Percentiles rank a stretch among this genome's conserved stretches.
phyloP scores from a whole-genome alignment of 1,140 invertebrate species.

The Diorhabda carinulata region DNA sequence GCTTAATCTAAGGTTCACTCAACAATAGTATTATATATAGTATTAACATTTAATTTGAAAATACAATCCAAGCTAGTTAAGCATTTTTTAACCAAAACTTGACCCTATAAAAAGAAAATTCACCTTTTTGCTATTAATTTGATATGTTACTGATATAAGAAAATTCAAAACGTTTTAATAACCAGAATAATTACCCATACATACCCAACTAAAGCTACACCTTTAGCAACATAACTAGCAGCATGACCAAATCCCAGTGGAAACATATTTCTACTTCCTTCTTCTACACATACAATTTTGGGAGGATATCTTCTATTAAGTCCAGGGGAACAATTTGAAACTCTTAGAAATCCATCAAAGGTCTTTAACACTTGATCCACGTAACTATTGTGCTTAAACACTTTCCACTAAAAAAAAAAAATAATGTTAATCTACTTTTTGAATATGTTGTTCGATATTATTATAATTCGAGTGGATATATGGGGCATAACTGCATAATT shows the following conservation, averaged over 20 bases:
- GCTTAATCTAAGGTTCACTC: no score
- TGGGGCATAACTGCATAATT: no score
- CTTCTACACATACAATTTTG: slow-evolving; percentile 60
- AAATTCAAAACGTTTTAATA: slow-evolving; percentile 4
- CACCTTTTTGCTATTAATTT: no score
- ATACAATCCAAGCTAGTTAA: no score
- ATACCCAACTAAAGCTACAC: slow-evolving; percentile 81
- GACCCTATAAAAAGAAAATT: no score
- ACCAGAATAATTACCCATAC: slow-evolving; percentile 24
- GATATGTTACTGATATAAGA: neutral
- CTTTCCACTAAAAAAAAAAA: slow-evolving; percentile 58
- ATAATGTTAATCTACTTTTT: neutral
- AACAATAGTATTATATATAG: no score
- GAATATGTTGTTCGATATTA: no score
- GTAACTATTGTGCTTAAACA: slow-evolving; percentile 57
- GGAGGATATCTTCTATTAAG: slow-evolving; percentile 71
- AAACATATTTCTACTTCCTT: slow-evolving; percentile 76
- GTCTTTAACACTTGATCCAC: slow-evolving; percentile 57
- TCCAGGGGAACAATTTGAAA: slow-evolving; percentile 50
- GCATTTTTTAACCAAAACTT: no score
- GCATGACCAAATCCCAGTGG: slow-evolving; percentile 90
- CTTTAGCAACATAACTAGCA: slow-evolving; percentile 70
- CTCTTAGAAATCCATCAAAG: slow-evolving; percentile 51
- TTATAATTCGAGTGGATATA: no score
- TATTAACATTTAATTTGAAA: no score